A percentile compares a stretch with the other conserved stretches of the same genome.
Evolutionary conservation across 53 echinoderm and acorn worm species (phyloP).

Genomic region (Zoroaster sp.): DNA sequence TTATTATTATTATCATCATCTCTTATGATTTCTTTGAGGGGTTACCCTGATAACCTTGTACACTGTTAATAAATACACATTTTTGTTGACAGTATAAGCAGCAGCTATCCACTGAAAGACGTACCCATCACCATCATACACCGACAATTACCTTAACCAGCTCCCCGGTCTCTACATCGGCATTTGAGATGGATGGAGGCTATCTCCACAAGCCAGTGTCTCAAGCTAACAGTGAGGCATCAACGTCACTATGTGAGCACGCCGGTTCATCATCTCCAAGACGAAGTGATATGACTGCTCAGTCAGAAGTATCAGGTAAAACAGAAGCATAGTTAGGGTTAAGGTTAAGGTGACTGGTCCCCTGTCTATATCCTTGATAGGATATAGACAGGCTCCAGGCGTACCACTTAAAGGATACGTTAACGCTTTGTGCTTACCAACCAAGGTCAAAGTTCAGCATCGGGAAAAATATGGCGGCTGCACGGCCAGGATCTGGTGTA

Average conservation of each 20-base stretch:
- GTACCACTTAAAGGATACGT: too few species aligned
- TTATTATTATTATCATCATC: too few species aligned
- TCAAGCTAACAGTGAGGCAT: slow-evolving; percentile 24
- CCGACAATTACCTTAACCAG: slow-evolving; percentile 11
- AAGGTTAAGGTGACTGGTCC: too few species aligned
- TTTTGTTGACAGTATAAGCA: slow-evolving; percentile 19
- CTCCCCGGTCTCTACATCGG: background rate
- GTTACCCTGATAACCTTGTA: too few species aligned
- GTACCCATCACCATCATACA: background rate
- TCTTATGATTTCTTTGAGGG: too few species aligned
- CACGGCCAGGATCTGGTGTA: too few species aligned
- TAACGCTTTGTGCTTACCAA: too few species aligned
- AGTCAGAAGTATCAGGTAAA: slow-evolving; percentile 14
- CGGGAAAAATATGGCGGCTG: too few species aligned
- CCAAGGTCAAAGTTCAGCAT: too few species aligned
- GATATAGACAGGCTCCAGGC: too few species aligned
- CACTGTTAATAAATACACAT: too few species aligned
- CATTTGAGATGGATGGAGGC: background rate
- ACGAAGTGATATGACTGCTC: background rate
- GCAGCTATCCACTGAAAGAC: slow-evolving; percentile 20
- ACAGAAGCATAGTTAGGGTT: background rate
- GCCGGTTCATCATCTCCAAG: background rate
- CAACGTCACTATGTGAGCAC: background rate
- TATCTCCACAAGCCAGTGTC: slow-evolving; percentile 2
- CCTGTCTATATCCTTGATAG: too few species aligned